Evolutionary conservation across 2,888 invertebrate genomes (phyloP).

Genomic region (Rutpela maculata): DNA sequence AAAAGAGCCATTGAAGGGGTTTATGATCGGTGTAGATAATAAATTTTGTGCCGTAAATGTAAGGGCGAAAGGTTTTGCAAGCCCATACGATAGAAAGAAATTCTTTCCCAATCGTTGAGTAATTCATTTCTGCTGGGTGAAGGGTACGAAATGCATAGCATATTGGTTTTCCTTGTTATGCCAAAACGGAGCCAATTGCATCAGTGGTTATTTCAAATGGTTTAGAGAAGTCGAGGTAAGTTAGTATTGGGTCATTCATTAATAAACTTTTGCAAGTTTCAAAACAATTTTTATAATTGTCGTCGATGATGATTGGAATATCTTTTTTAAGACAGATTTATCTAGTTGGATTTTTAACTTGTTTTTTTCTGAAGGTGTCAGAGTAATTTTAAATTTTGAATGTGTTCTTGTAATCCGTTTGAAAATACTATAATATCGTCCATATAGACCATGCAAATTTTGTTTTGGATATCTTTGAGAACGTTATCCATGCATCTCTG

Average conservation of each 20-base stretch:
- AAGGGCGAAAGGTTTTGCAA: conserved; percentile 40
- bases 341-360: neutral
- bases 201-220: conserved; percentile 39
- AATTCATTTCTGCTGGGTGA: conserved; percentile 40
- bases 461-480: neutral
- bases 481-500: conserved; percentile 7
- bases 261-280: too few relatives aligned
- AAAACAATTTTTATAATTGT: too few relatives aligned
- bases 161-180: conserved; percentile 39
- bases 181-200: conserved; percentile 32
- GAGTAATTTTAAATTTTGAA: neutral
- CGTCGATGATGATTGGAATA: too few relatives aligned
- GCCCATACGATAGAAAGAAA: conserved; percentile 33
- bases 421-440: neutral
- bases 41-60: conserved; percentile 36
- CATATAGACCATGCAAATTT: neutral
- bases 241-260: neutral
- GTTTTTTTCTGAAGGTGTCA: neutral
- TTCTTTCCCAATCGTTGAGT: conserved; percentile 40
- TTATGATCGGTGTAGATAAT: conserved; percentile 54
- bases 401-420: neutral
- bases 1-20: conserved; percentile 55
- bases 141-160: conserved; percentile 39
- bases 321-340: neutral
- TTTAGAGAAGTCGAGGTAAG: conserved; percentile 38